phyloP scores from a whole-genome alignment of 2,888 invertebrate genomes.

The Priocnemis perturbator region DNA sequence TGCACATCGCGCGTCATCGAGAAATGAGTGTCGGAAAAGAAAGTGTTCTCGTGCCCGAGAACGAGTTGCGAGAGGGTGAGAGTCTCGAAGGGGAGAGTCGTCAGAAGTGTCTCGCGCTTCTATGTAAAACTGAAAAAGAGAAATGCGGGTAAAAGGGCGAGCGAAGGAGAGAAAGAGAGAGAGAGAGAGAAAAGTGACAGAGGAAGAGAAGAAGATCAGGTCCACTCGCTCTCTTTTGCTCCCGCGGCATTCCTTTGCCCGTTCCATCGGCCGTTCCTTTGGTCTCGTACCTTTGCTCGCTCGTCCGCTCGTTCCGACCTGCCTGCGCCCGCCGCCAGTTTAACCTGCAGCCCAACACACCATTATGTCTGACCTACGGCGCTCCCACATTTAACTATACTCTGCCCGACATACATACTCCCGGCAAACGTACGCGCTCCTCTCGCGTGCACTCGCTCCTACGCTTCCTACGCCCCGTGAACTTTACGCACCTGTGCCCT shows the following conservation, averaged over 20 bases:
- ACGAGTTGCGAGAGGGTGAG: neutral
- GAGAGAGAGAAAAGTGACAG: slow-evolving; percentile 3
- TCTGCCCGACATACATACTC: slow-evolving; percentile 23
- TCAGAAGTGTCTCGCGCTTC: no score
- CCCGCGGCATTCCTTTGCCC: slow-evolving; percentile 66
- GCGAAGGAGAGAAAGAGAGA: slow-evolving; percentile 18
- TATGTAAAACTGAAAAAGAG: no score
- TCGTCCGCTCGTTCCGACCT: no score
- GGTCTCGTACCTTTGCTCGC: neutral
- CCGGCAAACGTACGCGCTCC: no score
- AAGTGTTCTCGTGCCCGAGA: neutral
- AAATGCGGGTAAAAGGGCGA: no score
- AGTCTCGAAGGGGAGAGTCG: no score
- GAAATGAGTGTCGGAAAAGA: no score
- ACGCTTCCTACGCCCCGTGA: no score
- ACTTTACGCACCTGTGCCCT: no score
- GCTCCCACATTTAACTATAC: slow-evolving; percentile 69
- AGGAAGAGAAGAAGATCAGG: slow-evolving; percentile 28
- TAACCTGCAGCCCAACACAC: slow-evolving; percentile 69
- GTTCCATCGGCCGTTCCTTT: slow-evolving; percentile 42
- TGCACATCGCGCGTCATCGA: no score
- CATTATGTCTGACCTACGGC: slow-evolving; percentile 69
- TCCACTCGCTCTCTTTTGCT: slow-evolving; percentile 57
- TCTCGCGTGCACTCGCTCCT: no score
- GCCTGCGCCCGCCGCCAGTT: no score